These are phyloP conservation scores for Gasteruption jaculator DNA, from an alignment of 2,888 invertebrate species.

Conservation along the genomic window DNA sequence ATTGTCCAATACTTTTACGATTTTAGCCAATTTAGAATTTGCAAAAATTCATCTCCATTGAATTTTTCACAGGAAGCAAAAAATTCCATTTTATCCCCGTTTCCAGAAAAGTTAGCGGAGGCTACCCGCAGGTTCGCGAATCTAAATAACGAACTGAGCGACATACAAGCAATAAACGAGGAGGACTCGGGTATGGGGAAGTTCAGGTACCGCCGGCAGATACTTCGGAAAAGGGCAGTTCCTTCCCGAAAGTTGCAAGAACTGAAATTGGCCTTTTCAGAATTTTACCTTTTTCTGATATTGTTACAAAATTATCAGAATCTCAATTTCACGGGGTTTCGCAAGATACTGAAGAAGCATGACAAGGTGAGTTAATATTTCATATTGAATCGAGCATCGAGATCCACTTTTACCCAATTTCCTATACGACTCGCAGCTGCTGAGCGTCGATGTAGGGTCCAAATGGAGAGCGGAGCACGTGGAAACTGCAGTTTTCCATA, in stretches of 20 bases:
- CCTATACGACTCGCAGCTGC: slow-evolving; percentile 58
- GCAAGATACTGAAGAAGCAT: slow-evolving; percentile 87
- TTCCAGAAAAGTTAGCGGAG: slow-evolving; percentile 78
- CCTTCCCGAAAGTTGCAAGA: slow-evolving; percentile 72
- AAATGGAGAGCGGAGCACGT: slow-evolving; percentile 77
- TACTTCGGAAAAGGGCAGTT: slow-evolving; percentile 41
- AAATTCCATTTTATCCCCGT: too few relatives aligned
- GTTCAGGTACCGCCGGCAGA: slow-evolving; percentile 32
- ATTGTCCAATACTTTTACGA: too few relatives aligned
- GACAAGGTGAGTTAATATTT: slow-evolving; percentile 64
- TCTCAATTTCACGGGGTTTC: slow-evolving; percentile 82
- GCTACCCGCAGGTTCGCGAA: slow-evolving; percentile 76
- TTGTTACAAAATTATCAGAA: slow-evolving; percentile 85
- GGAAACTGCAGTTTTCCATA: slow-evolving; percentile 78
- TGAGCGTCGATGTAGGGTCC: slow-evolving; percentile 66
- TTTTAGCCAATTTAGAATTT: too few relatives aligned
- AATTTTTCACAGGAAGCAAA: too few relatives aligned
- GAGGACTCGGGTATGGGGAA: slow-evolving; percentile 27
- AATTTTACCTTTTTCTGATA: slow-evolving; percentile 83
- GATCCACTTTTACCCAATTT: too few relatives aligned
- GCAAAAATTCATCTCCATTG: too few relatives aligned
- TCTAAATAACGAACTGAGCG: slow-evolving; percentile 67
- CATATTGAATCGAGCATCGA: too few relatives aligned
- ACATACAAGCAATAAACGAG: slow-evolving; percentile 51
- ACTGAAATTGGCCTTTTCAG: slow-evolving; percentile 82